A percentile compares a stretch with the other conserved stretches of the same genome.
These are phyloP conservation scores for Parnassius mnemosyne DNA, from an alignment of 2,888 invertebrate genomes.

Conservation along the genomic window DNA sequence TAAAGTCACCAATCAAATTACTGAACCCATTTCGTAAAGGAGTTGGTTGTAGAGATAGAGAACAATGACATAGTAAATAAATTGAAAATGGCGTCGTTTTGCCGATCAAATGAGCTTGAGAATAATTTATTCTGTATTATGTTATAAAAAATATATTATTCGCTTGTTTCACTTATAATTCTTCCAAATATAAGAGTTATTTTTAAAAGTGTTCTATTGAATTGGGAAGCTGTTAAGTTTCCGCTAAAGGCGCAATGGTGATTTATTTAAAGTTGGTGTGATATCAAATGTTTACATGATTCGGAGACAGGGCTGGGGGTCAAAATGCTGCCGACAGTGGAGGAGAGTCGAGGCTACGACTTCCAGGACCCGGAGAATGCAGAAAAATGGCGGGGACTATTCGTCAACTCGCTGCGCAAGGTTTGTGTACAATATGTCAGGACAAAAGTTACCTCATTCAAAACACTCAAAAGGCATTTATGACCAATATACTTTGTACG, in stretches of 20 bases:
- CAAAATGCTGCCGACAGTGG: constrained; percentile 77
- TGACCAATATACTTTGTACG: no score
- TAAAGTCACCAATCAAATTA: constrained; percentile 15
- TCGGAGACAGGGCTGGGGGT: constrained; percentile 58
- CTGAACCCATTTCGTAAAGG: constrained; percentile 26
- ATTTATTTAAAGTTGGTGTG: constrained; percentile 54
- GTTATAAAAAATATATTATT: constrained; percentile 31
- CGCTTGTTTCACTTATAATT: constrained; percentile 9
- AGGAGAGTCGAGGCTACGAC: constrained; percentile 85
- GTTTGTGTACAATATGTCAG: constrained; percentile 74
- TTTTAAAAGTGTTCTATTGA: constrained; percentile 13
- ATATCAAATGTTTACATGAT: constrained; percentile 72
- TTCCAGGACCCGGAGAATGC: constrained; percentile 94
- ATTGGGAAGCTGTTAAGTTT: constrained; percentile 44
- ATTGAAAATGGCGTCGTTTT: constrained; percentile 78
- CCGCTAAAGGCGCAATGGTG: constrained; percentile 49
- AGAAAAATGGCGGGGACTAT: constrained; percentile 95
- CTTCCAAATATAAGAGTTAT: constrained; percentile 1
- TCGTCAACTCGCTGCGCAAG: constrained; percentile 92
- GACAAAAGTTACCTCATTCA: constrained; percentile 27
- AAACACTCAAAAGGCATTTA: constrained; percentile 26
- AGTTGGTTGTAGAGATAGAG: constrained; percentile 31
- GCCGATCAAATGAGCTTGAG: constrained; percentile 68
- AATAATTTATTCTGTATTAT: constrained; percentile 45
- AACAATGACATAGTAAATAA: constrained; percentile 44